A percentile compares a stretch with the other conserved stretches of the same genome.
These are phyloP conservation scores for Trichomalopsis sarcophagae DNA, from an alignment of 1,140 invertebrate genomes.

Conservation along the genomic window DNA sequence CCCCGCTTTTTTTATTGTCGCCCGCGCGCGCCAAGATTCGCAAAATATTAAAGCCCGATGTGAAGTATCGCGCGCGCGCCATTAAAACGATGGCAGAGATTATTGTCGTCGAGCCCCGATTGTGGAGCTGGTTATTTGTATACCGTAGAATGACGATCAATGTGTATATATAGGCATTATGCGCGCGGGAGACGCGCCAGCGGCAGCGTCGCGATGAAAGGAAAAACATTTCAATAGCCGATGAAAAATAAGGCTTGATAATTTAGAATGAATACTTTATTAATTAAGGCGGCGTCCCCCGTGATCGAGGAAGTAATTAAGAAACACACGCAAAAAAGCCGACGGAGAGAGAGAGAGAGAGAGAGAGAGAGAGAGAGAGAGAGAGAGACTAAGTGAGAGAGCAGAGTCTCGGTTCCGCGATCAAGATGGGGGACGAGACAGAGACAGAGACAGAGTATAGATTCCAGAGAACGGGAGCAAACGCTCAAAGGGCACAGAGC, in stretches of 20 bases:
- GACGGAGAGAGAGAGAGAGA: neutral
- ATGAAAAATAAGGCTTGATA: constrained; percentile 31
- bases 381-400: neutral
- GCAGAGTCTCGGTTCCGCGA: constrained; percentile 1
- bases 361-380: neutral
- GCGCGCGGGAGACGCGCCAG: neutral
- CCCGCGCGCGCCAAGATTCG: neutral
- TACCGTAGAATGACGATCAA: neutral
- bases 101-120: neutral
- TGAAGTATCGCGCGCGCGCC: neutral
- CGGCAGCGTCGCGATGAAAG: constrained; percentile 24
- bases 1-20: neutral
- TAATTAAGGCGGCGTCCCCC: constrained; percentile 34
- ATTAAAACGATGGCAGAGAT: constrained; percentile 3
- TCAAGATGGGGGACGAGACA: constrained; percentile 12
- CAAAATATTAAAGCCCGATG: constrained; percentile 2
- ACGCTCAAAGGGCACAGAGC: constrained; percentile 62
- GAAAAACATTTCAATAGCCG: constrained; percentile 35
- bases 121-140: constrained; percentile 13
- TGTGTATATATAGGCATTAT: neutral
- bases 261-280: constrained; percentile 43
- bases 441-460: constrained; percentile 26
- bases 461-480: constrained; percentile 50
- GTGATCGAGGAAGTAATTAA: constrained; percentile 50
- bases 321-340: constrained; percentile 33